Conservation (phyloP, 2,113 vertebrate genomes). For the Elanoides forficatus region DNA sequence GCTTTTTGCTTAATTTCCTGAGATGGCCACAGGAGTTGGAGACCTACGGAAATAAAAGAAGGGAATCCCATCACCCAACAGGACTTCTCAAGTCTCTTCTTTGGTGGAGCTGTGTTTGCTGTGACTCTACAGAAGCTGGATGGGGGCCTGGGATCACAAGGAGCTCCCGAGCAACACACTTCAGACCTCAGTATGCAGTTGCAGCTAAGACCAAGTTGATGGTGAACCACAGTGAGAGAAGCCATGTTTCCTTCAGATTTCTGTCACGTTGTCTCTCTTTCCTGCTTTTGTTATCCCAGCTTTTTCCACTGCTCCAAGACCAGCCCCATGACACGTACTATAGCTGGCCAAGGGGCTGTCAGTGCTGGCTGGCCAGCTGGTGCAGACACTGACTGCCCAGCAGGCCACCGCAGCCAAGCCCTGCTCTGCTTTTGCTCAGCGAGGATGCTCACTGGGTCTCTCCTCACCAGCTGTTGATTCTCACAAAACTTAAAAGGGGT, state of each 20-base stretch:
- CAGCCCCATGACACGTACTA: not conserved
- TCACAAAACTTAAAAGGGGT: not conserved
- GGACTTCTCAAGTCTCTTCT: not conserved
- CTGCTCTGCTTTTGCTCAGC: not conserved
- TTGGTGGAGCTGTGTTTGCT: not conserved
- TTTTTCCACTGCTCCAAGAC: not conserved
- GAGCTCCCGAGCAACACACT: not conserved
- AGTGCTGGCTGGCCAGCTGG: not conserved
- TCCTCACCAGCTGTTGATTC: not conserved
- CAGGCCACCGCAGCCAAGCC: not conserved
- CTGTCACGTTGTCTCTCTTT: not conserved
- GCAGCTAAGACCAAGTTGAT: not conserved
- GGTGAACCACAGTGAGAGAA: accelerated
- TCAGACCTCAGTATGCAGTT: not conserved
- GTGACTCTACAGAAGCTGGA: not conserved
- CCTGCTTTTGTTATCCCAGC: accelerated
- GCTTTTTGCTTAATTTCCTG: not conserved
- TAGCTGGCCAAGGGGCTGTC: not conserved
- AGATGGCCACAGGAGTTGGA: not conserved
- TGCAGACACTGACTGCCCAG: not conserved
- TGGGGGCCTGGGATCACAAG: not conserved
- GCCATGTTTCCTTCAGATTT: not conserved
- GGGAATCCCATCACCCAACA: not conserved
- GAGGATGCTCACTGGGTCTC: not conserved
- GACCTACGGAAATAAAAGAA: not conserved